Evolutionary conservation across 2,797 vertebrate genomes (phyloP).

Genomic region (Notoglanidium macrostoma): DNA sequence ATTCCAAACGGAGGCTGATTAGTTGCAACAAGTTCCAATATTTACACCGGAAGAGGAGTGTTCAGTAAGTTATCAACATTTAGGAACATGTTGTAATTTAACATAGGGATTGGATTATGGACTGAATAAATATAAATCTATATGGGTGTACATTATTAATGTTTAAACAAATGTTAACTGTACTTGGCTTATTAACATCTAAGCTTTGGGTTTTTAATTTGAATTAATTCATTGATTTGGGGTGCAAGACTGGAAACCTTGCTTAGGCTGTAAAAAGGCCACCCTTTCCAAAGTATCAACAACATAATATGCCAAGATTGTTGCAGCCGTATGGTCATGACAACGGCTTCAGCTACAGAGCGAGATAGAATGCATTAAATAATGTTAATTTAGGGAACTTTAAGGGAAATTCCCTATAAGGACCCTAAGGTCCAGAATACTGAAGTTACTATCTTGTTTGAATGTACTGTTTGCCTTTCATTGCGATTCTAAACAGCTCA

Average conservation of each 20-base stretch:
- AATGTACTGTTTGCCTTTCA: no score
- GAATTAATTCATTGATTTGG: no score
- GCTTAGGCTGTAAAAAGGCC: no score
- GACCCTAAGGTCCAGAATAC: no score
- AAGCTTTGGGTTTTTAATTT: neutral
- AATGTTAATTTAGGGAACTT: neutral
- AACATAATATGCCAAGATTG: no score
- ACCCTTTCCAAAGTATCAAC: no score
- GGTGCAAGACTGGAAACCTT: no score
- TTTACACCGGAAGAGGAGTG: neutral
- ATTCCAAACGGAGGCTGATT: neutral
- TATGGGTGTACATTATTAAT: neutral
- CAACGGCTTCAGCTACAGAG: no score
- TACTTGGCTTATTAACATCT: neutral
- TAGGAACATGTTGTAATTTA: neutral
- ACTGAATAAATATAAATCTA: neutral
- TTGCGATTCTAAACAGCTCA: no score
- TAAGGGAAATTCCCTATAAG: neutral
- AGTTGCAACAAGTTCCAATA: neutral
- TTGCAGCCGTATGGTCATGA: no score
- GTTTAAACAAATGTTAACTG: neutral
- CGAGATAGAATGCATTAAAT: neutral
- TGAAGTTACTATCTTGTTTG: no score
- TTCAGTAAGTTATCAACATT: neutral
- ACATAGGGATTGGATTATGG: neutral